Percentiles rank a stretch among this genome's conserved stretches.
Conservation (phyloP, 2,888 invertebrate genomes). For the Cosmia trapezina region DNA sequence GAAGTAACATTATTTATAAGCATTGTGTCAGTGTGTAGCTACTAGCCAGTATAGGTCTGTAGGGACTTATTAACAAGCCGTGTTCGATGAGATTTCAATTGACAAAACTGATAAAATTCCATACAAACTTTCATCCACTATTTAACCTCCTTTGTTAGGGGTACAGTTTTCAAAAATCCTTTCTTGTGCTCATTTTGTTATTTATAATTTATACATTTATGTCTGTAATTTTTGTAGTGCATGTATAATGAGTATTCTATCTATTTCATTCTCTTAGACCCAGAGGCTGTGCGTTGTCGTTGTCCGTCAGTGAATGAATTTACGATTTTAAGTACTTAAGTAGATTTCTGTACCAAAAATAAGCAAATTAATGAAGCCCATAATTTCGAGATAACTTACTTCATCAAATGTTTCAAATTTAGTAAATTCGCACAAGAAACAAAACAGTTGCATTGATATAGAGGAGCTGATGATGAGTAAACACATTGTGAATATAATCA, state of each 20-base stretch:
- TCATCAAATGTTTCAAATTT: conserved; percentile 99
- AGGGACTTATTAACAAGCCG: not conserved
- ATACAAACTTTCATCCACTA: not conserved
- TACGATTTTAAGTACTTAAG: no score
- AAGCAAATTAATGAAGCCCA: no score
- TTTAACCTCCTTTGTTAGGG: not conserved
- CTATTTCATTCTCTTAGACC: not conserved
- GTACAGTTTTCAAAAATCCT: no score
- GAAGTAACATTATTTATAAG: not conserved
- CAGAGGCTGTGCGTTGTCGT: not conserved
- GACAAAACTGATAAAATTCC: not conserved
- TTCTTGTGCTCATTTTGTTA: no score
- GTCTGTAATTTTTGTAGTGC: no score
- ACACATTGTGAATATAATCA: conserved; percentile 99
- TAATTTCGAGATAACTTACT: conserved; percentile 82
- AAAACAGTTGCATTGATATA: conserved; percentile 99
- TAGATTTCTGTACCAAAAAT: not conserved
- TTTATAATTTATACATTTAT: no score
- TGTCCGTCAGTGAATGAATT: not conserved
- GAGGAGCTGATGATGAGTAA: conserved; percentile 99
- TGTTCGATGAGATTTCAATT: not conserved
- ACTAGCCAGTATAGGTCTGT: not conserved
- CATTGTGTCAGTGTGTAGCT: not conserved
- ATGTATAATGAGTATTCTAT: no score
- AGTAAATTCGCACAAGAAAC: conserved; percentile 97